These are phyloP conservation scores for Lycocorax pyrrhopterus DNA, from an alignment of 2,113 vertebrate species.

Conservation along the genomic window DNA sequence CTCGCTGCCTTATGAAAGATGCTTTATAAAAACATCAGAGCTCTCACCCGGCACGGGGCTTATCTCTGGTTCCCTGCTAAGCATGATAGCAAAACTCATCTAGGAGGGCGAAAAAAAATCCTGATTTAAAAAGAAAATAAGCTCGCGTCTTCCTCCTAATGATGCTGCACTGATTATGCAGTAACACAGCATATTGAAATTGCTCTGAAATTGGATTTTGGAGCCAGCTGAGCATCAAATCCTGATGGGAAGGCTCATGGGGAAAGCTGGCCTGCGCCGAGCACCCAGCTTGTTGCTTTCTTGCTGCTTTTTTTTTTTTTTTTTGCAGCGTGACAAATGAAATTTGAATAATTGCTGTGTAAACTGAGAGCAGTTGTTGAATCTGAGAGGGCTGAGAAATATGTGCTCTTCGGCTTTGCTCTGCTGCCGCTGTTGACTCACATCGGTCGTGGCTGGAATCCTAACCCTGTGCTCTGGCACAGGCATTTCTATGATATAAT, in stretches of 20 bases:
- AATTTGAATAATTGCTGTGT: slow-evolving; percentile 39
- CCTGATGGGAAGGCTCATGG: background rate
- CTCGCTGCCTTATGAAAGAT: background rate
- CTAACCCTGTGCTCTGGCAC: fast-evolving
- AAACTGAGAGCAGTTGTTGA: slow-evolving; percentile 11
- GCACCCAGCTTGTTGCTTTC: background rate
- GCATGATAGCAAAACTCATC: background rate
- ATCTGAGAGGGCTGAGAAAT: background rate
- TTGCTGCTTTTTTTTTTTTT: background rate
- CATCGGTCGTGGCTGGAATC: background rate
- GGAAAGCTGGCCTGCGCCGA: background rate
- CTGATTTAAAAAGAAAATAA: background rate
- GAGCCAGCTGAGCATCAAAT: background rate
- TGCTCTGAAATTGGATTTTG: background rate
- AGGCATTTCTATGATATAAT: fast-evolving
- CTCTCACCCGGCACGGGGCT: background rate
- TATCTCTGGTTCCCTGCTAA: slow-evolving; percentile 35
- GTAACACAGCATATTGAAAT: background rate
- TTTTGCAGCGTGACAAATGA: background rate
- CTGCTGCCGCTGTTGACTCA: background rate
- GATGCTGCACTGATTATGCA: background rate
- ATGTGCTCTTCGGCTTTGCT: background rate
- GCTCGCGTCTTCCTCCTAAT: background rate
- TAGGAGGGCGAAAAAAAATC: background rate
- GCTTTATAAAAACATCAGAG: slow-evolving; percentile 9